Evolutionary conservation across 2,888 invertebrate species (phyloP).

Genomic region (Stegana nigrithorax): DNA sequence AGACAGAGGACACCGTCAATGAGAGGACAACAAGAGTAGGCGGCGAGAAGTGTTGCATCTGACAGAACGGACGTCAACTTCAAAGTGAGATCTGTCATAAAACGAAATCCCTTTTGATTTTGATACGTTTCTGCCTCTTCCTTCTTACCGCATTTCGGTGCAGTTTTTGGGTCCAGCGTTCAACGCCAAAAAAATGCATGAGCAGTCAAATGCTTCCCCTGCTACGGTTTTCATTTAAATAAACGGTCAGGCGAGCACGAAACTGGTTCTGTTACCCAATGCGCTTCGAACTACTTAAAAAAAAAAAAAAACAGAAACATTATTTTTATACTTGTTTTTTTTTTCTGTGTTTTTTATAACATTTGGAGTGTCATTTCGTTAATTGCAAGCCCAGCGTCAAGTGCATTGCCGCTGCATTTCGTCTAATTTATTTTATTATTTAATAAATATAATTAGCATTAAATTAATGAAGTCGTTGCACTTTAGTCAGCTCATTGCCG

Average conservation of each 20-base stretch:
- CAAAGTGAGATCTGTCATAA: slow-evolving; percentile 57
- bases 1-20: slow-evolving; percentile 23
- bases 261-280: too few species aligned
- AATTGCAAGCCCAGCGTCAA: slow-evolving; percentile 39
- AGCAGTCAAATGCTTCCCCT: too few species aligned
- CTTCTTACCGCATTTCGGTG: neutral
- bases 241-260: too few species aligned
- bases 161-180: neutral
- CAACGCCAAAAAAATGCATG: neutral
- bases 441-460: slow-evolving; percentile 54
- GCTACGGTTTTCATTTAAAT: too few species aligned
- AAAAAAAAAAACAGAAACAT: slow-evolving; percentile 25
- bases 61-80: slow-evolving; percentile 52
- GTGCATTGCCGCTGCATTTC: slow-evolving; percentile 44
- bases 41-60: slow-evolving; percentile 48
- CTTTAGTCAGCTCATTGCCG: neutral
- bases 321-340: slow-evolving; percentile 14
- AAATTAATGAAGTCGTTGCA: slow-evolving; percentile 5
- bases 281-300: slow-evolving; percentile 23
- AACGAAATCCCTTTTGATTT: slow-evolving; percentile 46
- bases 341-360: slow-evolving; percentile 16
- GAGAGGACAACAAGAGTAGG: neutral
- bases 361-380: slow-evolving; percentile 53
- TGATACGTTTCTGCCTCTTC: too few species aligned
- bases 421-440: slow-evolving; percentile 53